These are phyloP conservation scores for Lucinisca nassula DNA, from an alignment of 2,888 invertebrate species.

Conservation along the genomic window DNA sequence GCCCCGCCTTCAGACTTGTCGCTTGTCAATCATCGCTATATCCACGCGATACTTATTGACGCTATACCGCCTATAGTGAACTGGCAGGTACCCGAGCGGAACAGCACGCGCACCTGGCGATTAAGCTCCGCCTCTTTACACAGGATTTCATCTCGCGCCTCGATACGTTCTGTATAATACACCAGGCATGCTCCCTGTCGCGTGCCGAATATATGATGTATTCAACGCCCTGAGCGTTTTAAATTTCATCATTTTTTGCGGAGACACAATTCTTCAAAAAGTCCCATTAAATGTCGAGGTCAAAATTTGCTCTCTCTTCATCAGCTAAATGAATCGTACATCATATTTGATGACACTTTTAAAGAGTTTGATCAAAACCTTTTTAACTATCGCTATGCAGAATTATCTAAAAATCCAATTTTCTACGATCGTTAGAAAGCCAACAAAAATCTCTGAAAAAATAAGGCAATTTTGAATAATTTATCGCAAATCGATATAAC, in stretches of 20 bases:
- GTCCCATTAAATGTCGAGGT: constrained; percentile 65
- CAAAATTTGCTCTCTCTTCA: constrained; percentile 50
- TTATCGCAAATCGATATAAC: neutral
- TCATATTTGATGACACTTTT: constrained; percentile 16
- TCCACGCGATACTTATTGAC: constrained; percentile 59
- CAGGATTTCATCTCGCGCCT: constrained; percentile 48
- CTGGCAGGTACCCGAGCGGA: constrained; percentile 62
- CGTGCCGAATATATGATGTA: constrained; percentile 69
- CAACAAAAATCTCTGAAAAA: neutral
- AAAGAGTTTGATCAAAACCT: neutral
- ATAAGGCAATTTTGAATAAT: constrained; percentile 8
- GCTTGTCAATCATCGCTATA: constrained; percentile 53
- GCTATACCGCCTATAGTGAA: constrained; percentile 38
- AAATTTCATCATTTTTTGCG: constrained; percentile 67
- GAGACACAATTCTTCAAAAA: constrained; percentile 67
- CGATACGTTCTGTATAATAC: constrained; percentile 48
- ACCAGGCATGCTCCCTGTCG: constrained; percentile 62
- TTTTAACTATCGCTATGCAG: constrained; percentile 9
- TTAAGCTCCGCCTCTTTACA: constrained; percentile 56
- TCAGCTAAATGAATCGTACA: constrained; percentile 56
- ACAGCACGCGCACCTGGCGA: constrained; percentile 71
- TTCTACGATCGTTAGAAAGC: neutral
- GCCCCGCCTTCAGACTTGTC: constrained; percentile 60
- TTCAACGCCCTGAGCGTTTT: constrained; percentile 67
- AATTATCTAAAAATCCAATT: constrained; percentile 11